These are phyloP conservation scores for Eulemur rubriventer DNA, from an alignment of 2,797 vertebrate genomes.

Conservation along the genomic window DNA sequence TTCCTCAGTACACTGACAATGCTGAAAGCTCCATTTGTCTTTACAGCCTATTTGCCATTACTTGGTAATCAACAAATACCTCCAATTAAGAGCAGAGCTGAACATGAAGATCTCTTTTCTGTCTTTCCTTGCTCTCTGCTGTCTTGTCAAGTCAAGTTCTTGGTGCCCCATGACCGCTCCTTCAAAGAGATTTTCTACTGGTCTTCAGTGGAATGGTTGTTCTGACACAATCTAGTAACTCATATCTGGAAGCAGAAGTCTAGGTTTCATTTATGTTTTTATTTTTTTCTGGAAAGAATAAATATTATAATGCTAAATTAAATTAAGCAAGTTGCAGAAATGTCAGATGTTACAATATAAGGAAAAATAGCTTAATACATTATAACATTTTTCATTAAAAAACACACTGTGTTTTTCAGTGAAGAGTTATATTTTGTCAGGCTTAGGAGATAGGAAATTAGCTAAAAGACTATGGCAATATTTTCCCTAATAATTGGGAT, in stretches of 20 bases:
- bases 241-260: neutral
- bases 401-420: neutral
- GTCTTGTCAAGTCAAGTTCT: neutral
- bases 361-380: neutral
- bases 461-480: slow-evolving; percentile 10
- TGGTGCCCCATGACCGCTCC: neutral
- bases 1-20: neutral
- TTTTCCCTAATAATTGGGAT: neutral
- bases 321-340: neutral
- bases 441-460: neutral
- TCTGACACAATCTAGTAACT: neutral
- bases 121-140: neutral
- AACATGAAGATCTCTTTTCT: neutral
- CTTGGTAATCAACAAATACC: neutral
- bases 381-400: slow-evolving; percentile 1
- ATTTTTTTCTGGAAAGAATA: slow-evolving; percentile 10
- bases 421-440: neutral
- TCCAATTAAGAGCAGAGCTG: neutral
- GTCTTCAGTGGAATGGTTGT: neutral
- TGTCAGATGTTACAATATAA: neutral
- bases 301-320: neutral
- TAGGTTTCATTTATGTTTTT: neutral
- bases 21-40: neutral
- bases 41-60: too few species aligned
- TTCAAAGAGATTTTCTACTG: neutral